phyloP scores from a whole-genome alignment of 1,140 invertebrate genomes.

The Diabrotica virgifera region DNA sequence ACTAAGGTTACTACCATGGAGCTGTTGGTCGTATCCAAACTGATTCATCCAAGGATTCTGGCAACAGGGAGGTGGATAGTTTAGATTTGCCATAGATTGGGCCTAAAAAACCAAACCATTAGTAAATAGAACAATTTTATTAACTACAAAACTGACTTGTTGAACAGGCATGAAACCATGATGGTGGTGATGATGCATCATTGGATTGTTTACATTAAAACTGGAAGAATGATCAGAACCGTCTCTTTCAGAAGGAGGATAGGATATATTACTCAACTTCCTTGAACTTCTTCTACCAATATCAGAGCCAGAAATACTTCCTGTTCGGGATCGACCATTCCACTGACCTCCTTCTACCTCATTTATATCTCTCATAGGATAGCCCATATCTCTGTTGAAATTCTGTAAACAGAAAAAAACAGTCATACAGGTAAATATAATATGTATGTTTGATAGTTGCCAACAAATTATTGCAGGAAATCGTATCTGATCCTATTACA shows the following conservation, averaged over 20 bases:
- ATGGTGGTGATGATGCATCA: conserved; percentile 41
- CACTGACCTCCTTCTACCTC: conserved; percentile 49
- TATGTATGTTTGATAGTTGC: no score
- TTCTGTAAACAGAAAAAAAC: conserved; percentile 30
- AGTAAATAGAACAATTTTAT: not conserved
- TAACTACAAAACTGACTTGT: conserved; percentile 40
- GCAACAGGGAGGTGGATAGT: conserved; percentile 56
- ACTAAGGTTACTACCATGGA: conserved; percentile 64
- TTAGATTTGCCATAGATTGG: conserved; percentile 68
- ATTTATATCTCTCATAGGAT: no score
- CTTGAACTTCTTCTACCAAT: conserved; percentile 30
- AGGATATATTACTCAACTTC: conserved; percentile 44
- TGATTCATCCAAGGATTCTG: conserved; percentile 49
- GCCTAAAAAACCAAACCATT: conserved; percentile 51
- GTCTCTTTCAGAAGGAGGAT: conserved; percentile 28
- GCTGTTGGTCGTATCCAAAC: conserved; percentile 45
- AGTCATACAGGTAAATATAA: not conserved
- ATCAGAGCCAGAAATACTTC: conserved; percentile 52
- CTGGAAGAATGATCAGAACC: conserved; percentile 52
- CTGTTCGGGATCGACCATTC: conserved; percentile 48
- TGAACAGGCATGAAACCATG: conserved; percentile 48
- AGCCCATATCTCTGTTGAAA: conserved; percentile 48
- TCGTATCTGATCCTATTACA: no score
- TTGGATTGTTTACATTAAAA: conserved; percentile 52
- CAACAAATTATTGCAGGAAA: no score